Evolutionary conservation across 2,888 invertebrate genomes (phyloP), one percentile per base, ranked within the genome.

Genomic region (Cantharis flavilabris): DNA sequence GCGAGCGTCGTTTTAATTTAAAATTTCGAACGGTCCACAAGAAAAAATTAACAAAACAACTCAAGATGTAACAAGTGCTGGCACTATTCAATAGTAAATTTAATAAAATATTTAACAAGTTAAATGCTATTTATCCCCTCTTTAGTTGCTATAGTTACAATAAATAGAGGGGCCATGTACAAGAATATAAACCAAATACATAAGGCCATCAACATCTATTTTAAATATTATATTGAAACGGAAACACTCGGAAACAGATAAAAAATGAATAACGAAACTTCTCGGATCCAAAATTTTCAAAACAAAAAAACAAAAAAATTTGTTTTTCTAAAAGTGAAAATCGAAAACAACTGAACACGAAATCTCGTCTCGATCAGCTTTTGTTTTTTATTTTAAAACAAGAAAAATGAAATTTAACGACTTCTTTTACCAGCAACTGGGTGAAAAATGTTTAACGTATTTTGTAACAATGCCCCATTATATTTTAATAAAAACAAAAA

Each of bases 41-140:
- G 28, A 67, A 14, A 72, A 70, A 70, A 49, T 62, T 26, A 18
- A 73, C 72, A 73, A 76, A 72, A 63, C 73, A 64, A 65, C 67
- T 20, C 14, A 65, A 77, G 30, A 67, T 69, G 72, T 75, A 75
- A 72, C 77, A 77, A 77, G 77, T 77, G 77, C 77, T 72, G 72
- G 71, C 69, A 70, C 77, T 76, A 77, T 77, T 75, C 77, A 70
- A 75, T 76, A 71, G 71, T 76, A 78, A 80, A 80, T 81, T 82
- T 81, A 80, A 81, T 81, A 80, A 81, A 81, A 82, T 79, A 81
- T 81, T 81, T 81, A 78, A 81, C 76, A 79, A 81, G 79, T 81
- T 80, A 80, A 81, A 81, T 76, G 81, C 76, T 79, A 80, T 80
- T 80, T 80, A 80, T 76, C 81, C 79, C 81, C 78, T 75, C 81